Evolutionary conservation across 2,113 vertebrate species (phyloP).

Genomic region (Ptychochromis oligacanthus): DNA sequence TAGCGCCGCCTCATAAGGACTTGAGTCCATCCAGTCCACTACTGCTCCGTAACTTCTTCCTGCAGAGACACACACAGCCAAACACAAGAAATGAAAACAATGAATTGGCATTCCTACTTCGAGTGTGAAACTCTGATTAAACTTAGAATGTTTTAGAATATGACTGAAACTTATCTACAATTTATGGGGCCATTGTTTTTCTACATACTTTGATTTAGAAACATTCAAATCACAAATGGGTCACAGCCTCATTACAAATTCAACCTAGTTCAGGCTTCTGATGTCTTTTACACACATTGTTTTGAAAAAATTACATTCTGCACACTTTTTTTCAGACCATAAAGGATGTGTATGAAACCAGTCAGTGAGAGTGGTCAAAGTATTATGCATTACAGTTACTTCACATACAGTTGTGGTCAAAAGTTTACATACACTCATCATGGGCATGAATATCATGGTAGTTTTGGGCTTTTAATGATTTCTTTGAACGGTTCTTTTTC

Average conservation of each 20-base stretch:
- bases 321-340: background rate
- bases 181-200: background rate
- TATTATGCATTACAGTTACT: background rate
- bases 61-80: constrained; percentile 53
- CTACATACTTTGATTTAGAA: background rate
- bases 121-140: background rate
- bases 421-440: no score
- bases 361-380: background rate
- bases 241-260: background rate
- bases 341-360: background rate
- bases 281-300: background rate
- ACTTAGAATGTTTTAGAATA: background rate
- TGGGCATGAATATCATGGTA: no score
- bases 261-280: background rate
- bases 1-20: constrained; percentile 83
- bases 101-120: background rate
- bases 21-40: constrained; percentile 98
- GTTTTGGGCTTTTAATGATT: no score
- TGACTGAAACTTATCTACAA: background rate
- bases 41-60: constrained; percentile 89
- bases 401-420: no score
- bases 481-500: no score
- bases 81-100: background rate
- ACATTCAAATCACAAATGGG: background rate
- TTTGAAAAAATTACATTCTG: background rate